Conservation (phyloP, 2,888 invertebrate species). For the Dolichomitus sp. region DNA sequence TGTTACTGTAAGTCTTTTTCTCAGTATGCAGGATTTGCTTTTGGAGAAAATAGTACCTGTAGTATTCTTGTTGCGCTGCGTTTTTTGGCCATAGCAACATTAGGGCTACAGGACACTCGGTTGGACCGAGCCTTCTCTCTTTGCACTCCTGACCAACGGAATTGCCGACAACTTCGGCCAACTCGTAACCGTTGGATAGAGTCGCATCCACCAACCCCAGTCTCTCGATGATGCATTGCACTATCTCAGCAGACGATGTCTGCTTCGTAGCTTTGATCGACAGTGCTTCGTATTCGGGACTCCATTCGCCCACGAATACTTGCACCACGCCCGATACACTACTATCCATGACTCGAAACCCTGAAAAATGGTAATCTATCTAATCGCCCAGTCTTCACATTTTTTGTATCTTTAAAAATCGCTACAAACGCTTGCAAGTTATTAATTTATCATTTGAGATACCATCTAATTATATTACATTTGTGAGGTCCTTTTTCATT, state of each 20-base stretch:
- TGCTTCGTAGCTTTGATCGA: constrained; percentile 97
- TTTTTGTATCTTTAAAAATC: background rate
- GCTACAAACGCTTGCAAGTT: background rate
- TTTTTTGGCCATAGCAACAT: constrained; percentile 94
- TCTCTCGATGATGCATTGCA: constrained; percentile 94
- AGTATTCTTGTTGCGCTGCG: constrained; percentile 86
- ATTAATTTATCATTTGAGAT: background rate
- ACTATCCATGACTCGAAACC: constrained; percentile 82
- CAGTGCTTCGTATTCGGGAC: constrained; percentile 95
- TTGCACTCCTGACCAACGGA: constrained; percentile 96
- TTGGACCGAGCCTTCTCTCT: constrained; percentile 94
- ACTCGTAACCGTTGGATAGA: constrained; percentile 90
- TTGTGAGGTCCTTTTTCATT: no score
- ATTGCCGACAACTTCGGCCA: constrained; percentile 96
- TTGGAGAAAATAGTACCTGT: constrained; percentile 80
- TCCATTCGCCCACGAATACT: constrained; percentile 96
- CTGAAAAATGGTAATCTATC: constrained; percentile 38
- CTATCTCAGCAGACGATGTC: constrained; percentile 96
- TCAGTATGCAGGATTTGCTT: constrained; percentile 5
- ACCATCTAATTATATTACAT: background rate
- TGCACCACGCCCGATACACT: constrained; percentile 87
- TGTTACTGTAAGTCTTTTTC: no score
- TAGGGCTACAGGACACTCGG: constrained; percentile 93
- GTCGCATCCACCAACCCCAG: constrained; percentile 88
- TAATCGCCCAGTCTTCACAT: constrained; percentile 8